Evolutionary conservation across 92 coral and sea anemone genomes (phyloP).

Genomic region (Micromussa lordhowensis): DNA sequence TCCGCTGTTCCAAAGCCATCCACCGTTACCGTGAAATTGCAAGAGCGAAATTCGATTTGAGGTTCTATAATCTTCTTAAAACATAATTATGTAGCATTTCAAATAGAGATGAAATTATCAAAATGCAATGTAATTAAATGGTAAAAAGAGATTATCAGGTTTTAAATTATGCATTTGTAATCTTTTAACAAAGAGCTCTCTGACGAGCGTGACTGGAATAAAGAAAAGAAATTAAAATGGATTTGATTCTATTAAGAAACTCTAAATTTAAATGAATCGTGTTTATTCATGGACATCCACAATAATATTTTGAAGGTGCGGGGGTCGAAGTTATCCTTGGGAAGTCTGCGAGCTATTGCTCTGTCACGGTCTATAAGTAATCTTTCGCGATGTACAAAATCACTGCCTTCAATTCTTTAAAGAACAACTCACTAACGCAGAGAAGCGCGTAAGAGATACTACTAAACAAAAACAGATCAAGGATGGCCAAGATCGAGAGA

Average conservation of each 20-base stretch:
- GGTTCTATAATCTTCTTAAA: not conserved
- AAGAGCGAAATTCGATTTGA: not conserved
- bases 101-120: slow-evolving; percentile 4
- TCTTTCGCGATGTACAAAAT: not conserved
- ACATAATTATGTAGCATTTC: slow-evolving; percentile 4
- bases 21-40: not conserved
- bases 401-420: not conserved
- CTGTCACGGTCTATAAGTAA: not conserved
- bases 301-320: not conserved
- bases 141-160: not conserved
- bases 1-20: not conserved
- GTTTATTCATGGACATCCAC: not conserved
- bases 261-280: not conserved
- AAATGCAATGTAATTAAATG: slow-evolving; percentile 5
- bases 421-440: not conserved
- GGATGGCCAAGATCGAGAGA: not conserved
- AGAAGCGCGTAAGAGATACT: not conserved
- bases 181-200: slow-evolving; percentile 19
- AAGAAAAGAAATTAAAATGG: slow-evolving; percentile 1
- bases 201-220: not conserved
- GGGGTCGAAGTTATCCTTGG: slow-evolving; percentile 1
- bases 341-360: not conserved
- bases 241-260: not conserved
- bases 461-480: not conserved
- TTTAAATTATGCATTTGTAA: not conserved